phyloP scores from a whole-genome alignment of 1,140 invertebrate species.

The Macrosteles quadrilineatus region DNA sequence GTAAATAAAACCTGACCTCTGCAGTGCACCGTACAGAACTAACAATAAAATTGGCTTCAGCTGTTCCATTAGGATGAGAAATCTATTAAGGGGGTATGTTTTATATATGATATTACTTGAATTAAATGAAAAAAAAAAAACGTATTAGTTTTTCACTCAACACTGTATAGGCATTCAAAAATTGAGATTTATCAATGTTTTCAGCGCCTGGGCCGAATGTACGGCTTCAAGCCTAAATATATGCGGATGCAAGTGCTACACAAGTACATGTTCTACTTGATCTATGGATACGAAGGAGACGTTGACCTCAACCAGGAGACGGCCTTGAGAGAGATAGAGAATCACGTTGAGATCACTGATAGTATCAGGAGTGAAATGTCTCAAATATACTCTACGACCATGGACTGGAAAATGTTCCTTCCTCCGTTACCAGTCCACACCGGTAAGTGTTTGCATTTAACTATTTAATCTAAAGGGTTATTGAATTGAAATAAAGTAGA shows the following conservation, averaged over 20 bases:
- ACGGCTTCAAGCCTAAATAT: slow-evolving; percentile 64
- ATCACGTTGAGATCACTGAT: background rate
- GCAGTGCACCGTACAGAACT: too few relatives aligned
- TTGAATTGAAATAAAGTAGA: too few relatives aligned
- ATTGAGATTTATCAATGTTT: background rate
- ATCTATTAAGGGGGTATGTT: too few relatives aligned
- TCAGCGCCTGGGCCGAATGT: background rate
- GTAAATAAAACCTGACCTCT: too few relatives aligned
- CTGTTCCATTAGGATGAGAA: too few relatives aligned
- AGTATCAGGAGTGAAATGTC: slow-evolving; percentile 52
- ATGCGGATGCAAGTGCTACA: slow-evolving; percentile 66
- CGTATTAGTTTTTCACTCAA: too few relatives aligned
- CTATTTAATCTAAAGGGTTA: too few relatives aligned
- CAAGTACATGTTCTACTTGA: slow-evolving; percentile 67
- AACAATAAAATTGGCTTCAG: too few relatives aligned
- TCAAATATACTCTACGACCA: slow-evolving; percentile 55
- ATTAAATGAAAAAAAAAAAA: too few relatives aligned
- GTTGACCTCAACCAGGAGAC: slow-evolving; percentile 49
- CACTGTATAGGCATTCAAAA: too few relatives aligned
- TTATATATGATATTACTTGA: too few relatives aligned
- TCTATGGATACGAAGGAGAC: slow-evolving; percentile 60
- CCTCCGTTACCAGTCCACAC: slow-evolving; percentile 64
- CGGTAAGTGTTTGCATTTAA: slow-evolving; percentile 50
- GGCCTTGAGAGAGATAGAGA: slow-evolving; percentile 50
- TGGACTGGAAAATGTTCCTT: slow-evolving; percentile 75